phyloP scores from a whole-genome alignment of 2,113 vertebrate genomes.

The Gila orcuttii region DNA sequence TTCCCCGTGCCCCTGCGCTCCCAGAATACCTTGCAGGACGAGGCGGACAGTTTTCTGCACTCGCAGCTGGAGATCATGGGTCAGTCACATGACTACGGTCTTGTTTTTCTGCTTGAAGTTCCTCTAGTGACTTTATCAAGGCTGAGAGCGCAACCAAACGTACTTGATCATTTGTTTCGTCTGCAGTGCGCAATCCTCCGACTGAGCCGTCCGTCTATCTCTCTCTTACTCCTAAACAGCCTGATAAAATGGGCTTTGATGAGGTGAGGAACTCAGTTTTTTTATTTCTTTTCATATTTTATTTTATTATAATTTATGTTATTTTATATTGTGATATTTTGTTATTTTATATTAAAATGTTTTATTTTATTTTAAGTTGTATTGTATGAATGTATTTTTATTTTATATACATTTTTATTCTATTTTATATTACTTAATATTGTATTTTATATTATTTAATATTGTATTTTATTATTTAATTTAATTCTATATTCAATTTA shows the following conservation, averaged over 20 bases:
- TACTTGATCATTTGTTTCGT: background rate
- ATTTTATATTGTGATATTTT: background rate
- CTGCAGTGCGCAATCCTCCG: constrained; percentile 78
- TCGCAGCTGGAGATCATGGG: constrained; percentile 87
- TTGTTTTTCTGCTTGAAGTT: background rate
- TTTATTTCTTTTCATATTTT: background rate
- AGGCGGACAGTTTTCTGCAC: constrained; percentile 86
- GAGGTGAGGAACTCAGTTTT: constrained; percentile 73
- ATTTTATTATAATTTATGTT: background rate
- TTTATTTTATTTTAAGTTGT: background rate
- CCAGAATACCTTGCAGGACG: constrained; percentile 81
- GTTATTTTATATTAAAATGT: background rate
- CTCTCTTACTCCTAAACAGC: constrained; percentile 70
- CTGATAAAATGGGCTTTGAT: constrained; percentile 87
- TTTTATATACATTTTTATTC: too few species aligned
- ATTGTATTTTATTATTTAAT: too few species aligned
- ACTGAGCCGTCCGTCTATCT: constrained; percentile 78
- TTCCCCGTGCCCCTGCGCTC: constrained; percentile 82
- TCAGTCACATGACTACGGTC: constrained; percentile 66
- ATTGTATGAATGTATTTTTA: too few species aligned
- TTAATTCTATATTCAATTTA: too few species aligned
- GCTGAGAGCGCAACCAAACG: background rate
- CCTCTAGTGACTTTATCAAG: background rate
- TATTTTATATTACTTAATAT: too few species aligned
- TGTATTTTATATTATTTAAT: too few species aligned